phyloP scores from a whole-genome alignment of 2,888 invertebrate species.

The Axea sp. region DNA sequence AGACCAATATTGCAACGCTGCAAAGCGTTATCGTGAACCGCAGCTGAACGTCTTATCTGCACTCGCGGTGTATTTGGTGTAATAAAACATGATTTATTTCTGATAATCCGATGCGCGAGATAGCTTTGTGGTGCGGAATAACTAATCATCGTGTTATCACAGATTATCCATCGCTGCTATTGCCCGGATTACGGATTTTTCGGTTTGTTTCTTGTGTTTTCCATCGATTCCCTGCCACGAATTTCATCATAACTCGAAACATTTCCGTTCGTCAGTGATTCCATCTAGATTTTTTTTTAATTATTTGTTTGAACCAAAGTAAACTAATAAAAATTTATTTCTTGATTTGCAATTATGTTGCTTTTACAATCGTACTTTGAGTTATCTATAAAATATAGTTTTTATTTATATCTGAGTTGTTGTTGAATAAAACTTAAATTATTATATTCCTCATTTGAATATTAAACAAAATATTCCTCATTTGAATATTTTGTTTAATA shows the following conservation, averaged over 20 bases:
- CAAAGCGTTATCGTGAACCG: constrained; percentile 68
- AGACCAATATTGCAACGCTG: constrained; percentile 60
- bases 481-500: too few species aligned
- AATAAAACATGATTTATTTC: constrained; percentile 79
- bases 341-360: constrained; percentile 6
- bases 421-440: too few species aligned
- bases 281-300: constrained; percentile 6
- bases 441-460: too few species aligned
- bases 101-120: constrained; percentile 77
- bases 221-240: constrained; percentile 46
- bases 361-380: not conserved
- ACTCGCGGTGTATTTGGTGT: constrained; percentile 65
- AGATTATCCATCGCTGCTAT: constrained; percentile 76
- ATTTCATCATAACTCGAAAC: constrained; percentile 44
- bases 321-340: constrained; percentile 25
- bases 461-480: too few species aligned
- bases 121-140: constrained; percentile 74
- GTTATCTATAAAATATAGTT: too few species aligned
- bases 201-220: constrained; percentile 62
- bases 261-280: not conserved
- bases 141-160: constrained; percentile 74
- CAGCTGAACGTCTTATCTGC: constrained; percentile 68
- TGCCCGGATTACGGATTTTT: constrained; percentile 76
- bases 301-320: constrained; percentile 10
- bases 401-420: too few species aligned